phyloP scores from a whole-genome alignment of 2,113 vertebrate species.

The Rostratula benghalensis region DNA sequence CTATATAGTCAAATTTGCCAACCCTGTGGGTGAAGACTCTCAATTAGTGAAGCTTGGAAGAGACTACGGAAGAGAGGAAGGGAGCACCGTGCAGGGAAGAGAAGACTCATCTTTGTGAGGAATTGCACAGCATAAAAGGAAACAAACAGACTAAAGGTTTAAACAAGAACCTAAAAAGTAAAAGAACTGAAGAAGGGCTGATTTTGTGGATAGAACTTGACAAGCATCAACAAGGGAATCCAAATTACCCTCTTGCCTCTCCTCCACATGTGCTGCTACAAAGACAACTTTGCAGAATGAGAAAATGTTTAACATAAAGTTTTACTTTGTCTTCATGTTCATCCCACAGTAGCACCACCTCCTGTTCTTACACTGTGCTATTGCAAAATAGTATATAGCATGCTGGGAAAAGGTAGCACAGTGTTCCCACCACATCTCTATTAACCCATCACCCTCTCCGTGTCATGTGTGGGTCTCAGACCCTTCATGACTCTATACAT shows the following conservation, averaged over 20 bases:
- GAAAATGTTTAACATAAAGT: neutral
- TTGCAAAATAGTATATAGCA: neutral
- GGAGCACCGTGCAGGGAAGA: neutral
- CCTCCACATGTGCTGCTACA: neutral
- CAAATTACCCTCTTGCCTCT: neutral
- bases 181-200: neutral
- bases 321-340: neutral
- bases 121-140: neutral
- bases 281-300: neutral
- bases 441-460: too few species aligned
- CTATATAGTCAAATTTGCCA: neutral
- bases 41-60: neutral
- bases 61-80: neutral
- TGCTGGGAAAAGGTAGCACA: neutral
- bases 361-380: neutral
- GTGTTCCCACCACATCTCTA: neutral
- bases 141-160: neutral
- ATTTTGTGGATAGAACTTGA: neutral
- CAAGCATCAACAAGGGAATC: neutral
- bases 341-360: neutral
- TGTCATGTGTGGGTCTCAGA: fast-evolving
- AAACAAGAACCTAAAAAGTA: neutral
- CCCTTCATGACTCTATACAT: neutral
- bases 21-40: neutral
- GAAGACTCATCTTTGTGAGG: neutral